Percentiles rank a stretch among this genome's conserved stretches.
These are phyloP conservation scores for Tapera naevia DNA, from an alignment of 2,797 vertebrate genomes.

Conservation along the genomic window DNA sequence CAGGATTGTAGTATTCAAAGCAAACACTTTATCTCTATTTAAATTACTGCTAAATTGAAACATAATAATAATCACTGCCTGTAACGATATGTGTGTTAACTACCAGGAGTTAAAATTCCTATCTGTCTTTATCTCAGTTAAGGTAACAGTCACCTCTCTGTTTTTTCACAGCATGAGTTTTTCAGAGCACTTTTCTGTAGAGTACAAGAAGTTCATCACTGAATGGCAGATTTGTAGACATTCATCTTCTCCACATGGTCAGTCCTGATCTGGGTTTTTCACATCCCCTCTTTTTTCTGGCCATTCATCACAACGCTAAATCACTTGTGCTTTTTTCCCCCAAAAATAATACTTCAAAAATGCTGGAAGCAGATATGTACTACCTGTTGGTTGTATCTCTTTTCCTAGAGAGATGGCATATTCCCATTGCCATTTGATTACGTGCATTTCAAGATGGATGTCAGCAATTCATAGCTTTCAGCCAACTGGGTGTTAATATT, in stretches of 20 bases:
- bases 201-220: neutral
- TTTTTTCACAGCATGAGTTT: neutral
- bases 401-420: too few relatives aligned
- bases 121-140: neutral
- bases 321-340: neutral
- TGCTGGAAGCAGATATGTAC: neutral
- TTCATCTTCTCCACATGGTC: neutral
- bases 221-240: neutral
- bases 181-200: neutral
- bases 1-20: neutral
- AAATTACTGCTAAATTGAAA: neutral
- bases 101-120: neutral
- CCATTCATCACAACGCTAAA: neutral
- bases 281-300: neutral
- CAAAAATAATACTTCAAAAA: neutral
- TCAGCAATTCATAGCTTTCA: neutral
- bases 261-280: neutral
- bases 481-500: neutral
- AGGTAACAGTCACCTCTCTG: neutral
- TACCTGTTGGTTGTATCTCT: neutral
- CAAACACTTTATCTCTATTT: neutral
- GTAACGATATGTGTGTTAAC: neutral
- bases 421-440: neutral
- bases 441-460: neutral
- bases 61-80: neutral